Percentiles rank a stretch among this genome's conserved stretches.
phyloP scores from a whole-genome alignment of 2,888 invertebrate species.

The Galerucella nymphaeae region DNA sequence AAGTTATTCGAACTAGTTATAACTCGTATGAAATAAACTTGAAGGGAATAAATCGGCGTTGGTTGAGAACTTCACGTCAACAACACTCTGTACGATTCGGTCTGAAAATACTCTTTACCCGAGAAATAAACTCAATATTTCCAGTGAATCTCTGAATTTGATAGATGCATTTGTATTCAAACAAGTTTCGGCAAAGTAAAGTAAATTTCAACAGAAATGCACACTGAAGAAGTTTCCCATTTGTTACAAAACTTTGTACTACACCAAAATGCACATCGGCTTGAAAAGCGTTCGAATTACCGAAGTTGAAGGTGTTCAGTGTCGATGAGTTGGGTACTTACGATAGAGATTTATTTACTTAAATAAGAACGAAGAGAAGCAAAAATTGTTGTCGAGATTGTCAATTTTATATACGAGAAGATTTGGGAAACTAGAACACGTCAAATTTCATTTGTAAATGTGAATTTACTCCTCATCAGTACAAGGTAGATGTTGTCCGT shows the following conservation, averaged over 20 bases:
- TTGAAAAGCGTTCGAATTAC: background rate
- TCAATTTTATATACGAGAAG: too few relatives aligned
- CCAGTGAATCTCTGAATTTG: constrained; percentile 1
- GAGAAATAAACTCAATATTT: constrained; percentile 3
- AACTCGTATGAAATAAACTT: too few relatives aligned
- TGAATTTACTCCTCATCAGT: too few relatives aligned
- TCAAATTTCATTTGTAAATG: too few relatives aligned
- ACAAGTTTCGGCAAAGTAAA: background rate
- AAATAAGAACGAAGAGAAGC: background rate
- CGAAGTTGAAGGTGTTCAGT: background rate
- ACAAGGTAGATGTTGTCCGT: too few relatives aligned
- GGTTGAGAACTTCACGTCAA: too few relatives aligned
- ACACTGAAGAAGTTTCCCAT: background rate
- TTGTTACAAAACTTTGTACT: background rate
- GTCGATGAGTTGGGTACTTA: background rate
- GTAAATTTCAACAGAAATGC: background rate
- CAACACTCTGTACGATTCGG: background rate
- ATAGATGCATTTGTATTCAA: constrained; percentile 3
- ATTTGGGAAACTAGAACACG: too few relatives aligned
- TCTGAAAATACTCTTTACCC: background rate
- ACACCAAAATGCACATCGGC: background rate
- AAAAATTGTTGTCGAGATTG: too few relatives aligned
- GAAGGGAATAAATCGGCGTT: too few relatives aligned
- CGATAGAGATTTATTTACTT: background rate
- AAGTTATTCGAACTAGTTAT: too few relatives aligned